Percentiles rank a stretch among this genome's conserved stretches.
phyloP scores from a whole-genome alignment of 2,113 vertebrate genomes.

The Oplegnathus fasciatus region DNA sequence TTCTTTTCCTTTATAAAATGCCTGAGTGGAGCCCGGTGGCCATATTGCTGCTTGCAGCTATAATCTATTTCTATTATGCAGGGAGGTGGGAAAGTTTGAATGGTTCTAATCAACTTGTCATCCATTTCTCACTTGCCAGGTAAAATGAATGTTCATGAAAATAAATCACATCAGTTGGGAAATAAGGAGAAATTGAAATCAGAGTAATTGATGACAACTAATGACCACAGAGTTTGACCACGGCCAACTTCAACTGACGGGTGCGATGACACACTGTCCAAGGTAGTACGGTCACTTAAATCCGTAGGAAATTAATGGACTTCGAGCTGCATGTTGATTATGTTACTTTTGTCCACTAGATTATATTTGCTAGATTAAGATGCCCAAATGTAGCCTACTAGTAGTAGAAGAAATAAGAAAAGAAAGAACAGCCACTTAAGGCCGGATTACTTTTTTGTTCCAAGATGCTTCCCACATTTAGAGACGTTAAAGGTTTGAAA shows the following conservation, averaged over 20 bases:
- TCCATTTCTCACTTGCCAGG: constrained; percentile 45
- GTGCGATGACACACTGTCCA: constrained; percentile 26
- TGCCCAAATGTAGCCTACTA: not conserved
- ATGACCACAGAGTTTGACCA: constrained; percentile 44
- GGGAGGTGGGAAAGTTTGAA: constrained; percentile 57
- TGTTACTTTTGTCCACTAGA: not conserved
- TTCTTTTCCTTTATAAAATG: constrained; percentile 52
- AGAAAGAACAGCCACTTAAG: not conserved
- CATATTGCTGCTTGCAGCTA: constrained; percentile 42
- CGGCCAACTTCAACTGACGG: constrained; percentile 54
- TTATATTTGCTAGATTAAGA: not conserved
- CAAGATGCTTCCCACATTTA: constrained; percentile 31
- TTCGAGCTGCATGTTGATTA: not conserved
- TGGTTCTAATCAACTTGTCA: constrained; percentile 71
- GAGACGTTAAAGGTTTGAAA: constrained; percentile 38
- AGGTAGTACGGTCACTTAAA: constrained; percentile 1
- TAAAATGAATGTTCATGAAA: constrained; percentile 60
- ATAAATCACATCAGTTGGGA: constrained; percentile 45
- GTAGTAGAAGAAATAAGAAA: not conserved
- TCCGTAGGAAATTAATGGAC: constrained; percentile 31
- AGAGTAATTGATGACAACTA: constrained; percentile 61
- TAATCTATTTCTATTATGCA: constrained; percentile 61
- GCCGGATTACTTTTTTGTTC: constrained; percentile 31
- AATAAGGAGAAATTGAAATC: constrained; percentile 51
- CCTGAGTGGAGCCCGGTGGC: constrained; percentile 34